These are phyloP conservation scores for Pseudomugil gertrudae DNA, from an alignment of 2,797 vertebrate genomes.

Conservation along the genomic window DNA sequence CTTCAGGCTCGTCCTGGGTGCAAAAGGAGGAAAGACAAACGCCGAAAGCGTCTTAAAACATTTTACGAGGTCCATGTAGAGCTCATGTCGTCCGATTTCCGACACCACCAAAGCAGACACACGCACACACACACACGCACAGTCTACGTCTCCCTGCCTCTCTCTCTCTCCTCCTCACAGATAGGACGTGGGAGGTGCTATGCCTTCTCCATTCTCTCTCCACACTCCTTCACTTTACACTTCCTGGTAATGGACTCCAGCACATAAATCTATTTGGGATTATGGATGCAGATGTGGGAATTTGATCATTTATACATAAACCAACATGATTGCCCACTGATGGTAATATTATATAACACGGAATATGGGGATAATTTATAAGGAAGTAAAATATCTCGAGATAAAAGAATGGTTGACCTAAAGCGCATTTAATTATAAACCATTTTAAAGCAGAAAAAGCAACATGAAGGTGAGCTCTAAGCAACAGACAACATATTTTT, in stretches of 20 bases:
- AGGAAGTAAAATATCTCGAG: neutral
- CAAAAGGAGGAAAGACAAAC: slow-evolving; percentile 64
- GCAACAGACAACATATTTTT: slow-evolving; percentile 15
- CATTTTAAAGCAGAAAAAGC: too few relatives aligned
- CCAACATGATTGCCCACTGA: neutral
- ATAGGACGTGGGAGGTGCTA: slow-evolving; percentile 81
- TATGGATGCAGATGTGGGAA: neutral
- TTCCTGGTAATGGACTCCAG: slow-evolving; percentile 47
- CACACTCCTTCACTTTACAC: slow-evolving; percentile 60
- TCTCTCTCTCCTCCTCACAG: slow-evolving; percentile 50
- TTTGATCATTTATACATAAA: neutral
- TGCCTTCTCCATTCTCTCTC: slow-evolving; percentile 68
- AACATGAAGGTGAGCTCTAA: too few relatives aligned
- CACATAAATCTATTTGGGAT: slow-evolving; percentile 14
- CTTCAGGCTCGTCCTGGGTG: slow-evolving; percentile 72
- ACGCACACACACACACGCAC: slow-evolving; percentile 43
- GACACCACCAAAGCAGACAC: slow-evolving; percentile 66
- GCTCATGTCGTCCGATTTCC: slow-evolving; percentile 78
- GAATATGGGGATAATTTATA: neutral
- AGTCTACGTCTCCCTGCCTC: slow-evolving; percentile 41
- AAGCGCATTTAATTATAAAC: too few relatives aligned
- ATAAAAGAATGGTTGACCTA: neutral
- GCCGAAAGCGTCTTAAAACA: slow-evolving; percentile 77
- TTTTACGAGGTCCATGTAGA: slow-evolving; percentile 81
- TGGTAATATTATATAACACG: neutral